These are phyloP conservation scores for Junonia oenone DNA, from an alignment of 2,888 invertebrate species.

Conservation along the genomic window DNA sequence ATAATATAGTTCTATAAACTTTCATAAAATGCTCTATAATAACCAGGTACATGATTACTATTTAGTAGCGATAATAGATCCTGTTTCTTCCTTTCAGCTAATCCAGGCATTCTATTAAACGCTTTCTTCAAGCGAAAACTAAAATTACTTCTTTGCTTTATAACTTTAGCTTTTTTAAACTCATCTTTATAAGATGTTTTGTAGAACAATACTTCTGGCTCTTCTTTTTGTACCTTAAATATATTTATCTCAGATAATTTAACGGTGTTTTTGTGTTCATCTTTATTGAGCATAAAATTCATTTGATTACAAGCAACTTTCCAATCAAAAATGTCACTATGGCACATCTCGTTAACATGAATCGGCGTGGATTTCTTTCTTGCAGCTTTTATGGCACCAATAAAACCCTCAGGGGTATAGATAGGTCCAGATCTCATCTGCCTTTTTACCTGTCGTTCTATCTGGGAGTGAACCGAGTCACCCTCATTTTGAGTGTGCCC, in stretches of 20 bases:
- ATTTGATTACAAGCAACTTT: constrained; percentile 30
- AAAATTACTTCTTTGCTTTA: not conserved
- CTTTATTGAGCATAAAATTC: not conserved
- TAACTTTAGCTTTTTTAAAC: not conserved
- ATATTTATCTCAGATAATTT: not conserved
- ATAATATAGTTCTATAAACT: not conserved
- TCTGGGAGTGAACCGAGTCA: constrained; percentile 28
- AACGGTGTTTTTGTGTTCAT: not conserved
- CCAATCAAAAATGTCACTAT: constrained; percentile 30
- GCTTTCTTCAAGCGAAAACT: not conserved
- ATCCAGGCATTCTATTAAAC: not conserved
- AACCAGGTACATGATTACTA: not conserved
- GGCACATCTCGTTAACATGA: constrained; percentile 23
- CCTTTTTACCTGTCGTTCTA: constrained; percentile 25
- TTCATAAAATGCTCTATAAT: not conserved
- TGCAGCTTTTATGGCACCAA: constrained; percentile 19
- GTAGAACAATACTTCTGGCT: not conserved
- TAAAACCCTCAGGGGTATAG: constrained; percentile 21
- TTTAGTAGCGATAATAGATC: not conserved
- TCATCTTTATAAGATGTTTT: not conserved
- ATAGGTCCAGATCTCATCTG: constrained; percentile 20
- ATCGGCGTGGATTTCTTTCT: constrained; percentile 19
- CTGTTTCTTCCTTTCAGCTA: not conserved
- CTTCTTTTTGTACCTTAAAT: not conserved
- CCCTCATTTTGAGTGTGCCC: constrained; percentile 25